phyloP scores from a whole-genome alignment of 2,797 vertebrate species.

The Malacoctenus gilli region DNA sequence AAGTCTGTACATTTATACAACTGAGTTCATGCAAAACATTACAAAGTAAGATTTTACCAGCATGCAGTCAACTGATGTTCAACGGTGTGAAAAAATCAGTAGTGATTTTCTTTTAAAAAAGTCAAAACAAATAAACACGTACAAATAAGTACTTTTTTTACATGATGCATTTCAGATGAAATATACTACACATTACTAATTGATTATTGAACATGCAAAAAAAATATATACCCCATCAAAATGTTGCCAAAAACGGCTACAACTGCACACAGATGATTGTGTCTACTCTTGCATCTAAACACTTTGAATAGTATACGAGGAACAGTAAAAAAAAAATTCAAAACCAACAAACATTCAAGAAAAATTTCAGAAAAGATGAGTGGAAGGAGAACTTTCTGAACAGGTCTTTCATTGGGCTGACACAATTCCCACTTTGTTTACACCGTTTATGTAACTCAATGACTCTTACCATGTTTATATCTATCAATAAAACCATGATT shows the following conservation, averaged over 20 bases:
- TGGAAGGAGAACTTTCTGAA: no score
- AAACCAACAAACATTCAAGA: slow-evolving; percentile 17
- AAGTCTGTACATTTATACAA: slow-evolving; percentile 76
- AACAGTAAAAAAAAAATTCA: no score
- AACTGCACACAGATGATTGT: slow-evolving; percentile 53
- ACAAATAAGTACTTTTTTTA: slow-evolving; percentile 62
- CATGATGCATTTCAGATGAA: slow-evolving; percentile 45
- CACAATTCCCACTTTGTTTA: no score
- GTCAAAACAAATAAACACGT: no score
- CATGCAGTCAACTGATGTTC: slow-evolving; percentile 21
- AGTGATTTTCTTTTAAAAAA: no score
- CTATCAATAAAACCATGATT: no score
- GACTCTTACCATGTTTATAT: no score
- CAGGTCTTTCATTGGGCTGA: no score
- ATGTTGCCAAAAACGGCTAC: slow-evolving; percentile 47
- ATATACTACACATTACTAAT: slow-evolving; percentile 45
- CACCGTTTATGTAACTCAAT: no score
- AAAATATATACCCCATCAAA: slow-evolving; percentile 18
- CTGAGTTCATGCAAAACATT: slow-evolving; percentile 53
- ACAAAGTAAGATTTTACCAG: slow-evolving; percentile 38
- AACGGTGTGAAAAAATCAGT: slow-evolving; percentile 28
- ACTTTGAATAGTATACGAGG: no score
- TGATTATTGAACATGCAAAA: slow-evolving; percentile 44
- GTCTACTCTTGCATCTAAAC: slow-evolving; percentile 17
- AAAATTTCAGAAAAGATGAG: no score